Evolutionary conservation across 2,113 vertebrate species (phyloP).

Genomic region (Scomber colias): DNA sequence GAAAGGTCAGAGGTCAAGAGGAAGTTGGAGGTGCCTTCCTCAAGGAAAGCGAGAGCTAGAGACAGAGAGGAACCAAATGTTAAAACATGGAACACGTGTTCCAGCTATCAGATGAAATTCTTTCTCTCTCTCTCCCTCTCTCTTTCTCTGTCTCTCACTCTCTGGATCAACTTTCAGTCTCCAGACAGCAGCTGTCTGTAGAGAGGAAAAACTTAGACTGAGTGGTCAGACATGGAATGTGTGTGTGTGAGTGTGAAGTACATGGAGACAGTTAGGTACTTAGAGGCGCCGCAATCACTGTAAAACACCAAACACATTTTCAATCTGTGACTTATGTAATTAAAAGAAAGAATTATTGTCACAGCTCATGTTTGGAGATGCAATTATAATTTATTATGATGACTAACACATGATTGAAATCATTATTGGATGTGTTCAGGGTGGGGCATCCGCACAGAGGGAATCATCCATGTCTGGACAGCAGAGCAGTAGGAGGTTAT

Average conservation of each 20-base stretch:
- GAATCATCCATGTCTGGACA: too few species aligned
- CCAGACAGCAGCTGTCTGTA: constrained; percentile 79
- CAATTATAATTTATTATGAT: neutral
- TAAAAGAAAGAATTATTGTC: neutral
- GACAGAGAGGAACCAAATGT: constrained; percentile 57
- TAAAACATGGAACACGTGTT: constrained; percentile 77
- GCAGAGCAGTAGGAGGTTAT: too few species aligned
- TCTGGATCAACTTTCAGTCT: constrained; percentile 70
- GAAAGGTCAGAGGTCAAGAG: constrained; percentile 56
- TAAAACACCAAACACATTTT: constrained; percentile 16
- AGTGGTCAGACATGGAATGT: constrained; percentile 67
- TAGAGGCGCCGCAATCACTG: constrained; percentile 39
- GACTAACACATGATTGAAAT: neutral
- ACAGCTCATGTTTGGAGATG: too few species aligned
- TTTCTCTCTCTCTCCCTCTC: neutral
- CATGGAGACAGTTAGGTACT: constrained; percentile 46
- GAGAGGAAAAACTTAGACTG: constrained; percentile 62
- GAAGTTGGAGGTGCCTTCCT: constrained; percentile 52
- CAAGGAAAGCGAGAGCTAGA: constrained; percentile 36
- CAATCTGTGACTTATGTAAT: neutral
- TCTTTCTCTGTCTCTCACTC: constrained; percentile 9
- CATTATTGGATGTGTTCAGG: too few species aligned
- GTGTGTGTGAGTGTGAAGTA: constrained; percentile 35
- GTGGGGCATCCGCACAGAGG: too few species aligned
- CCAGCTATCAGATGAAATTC: constrained; percentile 69